A percentile compares a stretch with the other conserved stretches of the same genome.
These are phyloP conservation scores for Meliscaeva auricollis DNA, from an alignment of 2,888 invertebrate genomes.

Conservation along the genomic window DNA sequence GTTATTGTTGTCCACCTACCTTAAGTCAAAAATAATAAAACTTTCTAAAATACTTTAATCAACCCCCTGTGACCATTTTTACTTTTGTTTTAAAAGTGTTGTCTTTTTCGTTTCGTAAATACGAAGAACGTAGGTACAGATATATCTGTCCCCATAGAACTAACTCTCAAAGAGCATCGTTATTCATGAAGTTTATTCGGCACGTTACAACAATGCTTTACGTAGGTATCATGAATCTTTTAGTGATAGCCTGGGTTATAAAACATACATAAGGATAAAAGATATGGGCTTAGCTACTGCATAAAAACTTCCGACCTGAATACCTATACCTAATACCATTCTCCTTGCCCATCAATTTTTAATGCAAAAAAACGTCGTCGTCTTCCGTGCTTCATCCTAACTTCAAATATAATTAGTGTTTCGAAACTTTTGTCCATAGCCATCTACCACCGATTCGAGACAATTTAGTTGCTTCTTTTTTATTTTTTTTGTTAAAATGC, in stretches of 20 bases:
- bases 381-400: slow-evolving; percentile 29
- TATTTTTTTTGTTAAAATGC: slow-evolving; percentile 28
- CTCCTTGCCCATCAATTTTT: slow-evolving; percentile 28
- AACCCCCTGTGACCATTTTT: slow-evolving; percentile 36
- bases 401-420: slow-evolving; percentile 36
- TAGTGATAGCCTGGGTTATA: slow-evolving; percentile 31
- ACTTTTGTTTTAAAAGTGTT: slow-evolving; percentile 23
- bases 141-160: slow-evolving; percentile 17
- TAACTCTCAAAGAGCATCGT: slow-evolving; percentile 24
- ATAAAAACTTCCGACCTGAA: slow-evolving; percentile 15
- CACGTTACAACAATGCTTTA: slow-evolving; percentile 46
- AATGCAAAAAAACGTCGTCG: slow-evolving; percentile 9
- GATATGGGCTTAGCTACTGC: slow-evolving; percentile 17
- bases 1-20: background rate
- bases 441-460: slow-evolving; percentile 9
- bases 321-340: background rate
- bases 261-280: slow-evolving; percentile 33
- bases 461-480: slow-evolving; percentile 19
- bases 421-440: slow-evolving; percentile 25
- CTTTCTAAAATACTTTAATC: slow-evolving; percentile 23
- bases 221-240: slow-evolving; percentile 38
- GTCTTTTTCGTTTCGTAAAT: slow-evolving; percentile 22
- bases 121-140: background rate
- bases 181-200: slow-evolving; percentile 46
- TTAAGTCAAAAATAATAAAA: slow-evolving; percentile 18